A percentile compares a stretch with the other conserved stretches of the same genome.
phyloP scores from a whole-genome alignment of 2,113 vertebrate genomes.

The Anolis sagrei region DNA sequence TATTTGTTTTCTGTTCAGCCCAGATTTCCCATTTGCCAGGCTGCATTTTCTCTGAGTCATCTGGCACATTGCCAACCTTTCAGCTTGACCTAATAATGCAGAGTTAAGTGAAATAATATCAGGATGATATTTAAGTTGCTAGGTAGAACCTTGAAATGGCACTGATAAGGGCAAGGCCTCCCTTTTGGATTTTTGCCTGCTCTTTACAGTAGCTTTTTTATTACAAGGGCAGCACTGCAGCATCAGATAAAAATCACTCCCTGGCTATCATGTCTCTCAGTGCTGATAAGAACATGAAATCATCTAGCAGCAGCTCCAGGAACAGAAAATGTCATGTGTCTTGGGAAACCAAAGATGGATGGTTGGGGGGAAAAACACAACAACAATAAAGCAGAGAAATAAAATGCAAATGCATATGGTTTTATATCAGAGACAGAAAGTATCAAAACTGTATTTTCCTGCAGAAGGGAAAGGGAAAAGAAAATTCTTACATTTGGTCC shows the following conservation, averaged over 20 bases:
- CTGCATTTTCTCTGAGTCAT: not conserved
- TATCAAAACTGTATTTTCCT: not conserved
- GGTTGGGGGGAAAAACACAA: not conserved
- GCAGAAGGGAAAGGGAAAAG: too few species aligned
- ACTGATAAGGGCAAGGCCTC: not conserved
- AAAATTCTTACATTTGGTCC: not conserved
- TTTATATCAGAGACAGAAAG: not conserved
- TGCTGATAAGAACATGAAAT: not conserved
- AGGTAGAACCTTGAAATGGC: not conserved
- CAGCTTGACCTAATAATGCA: not conserved
- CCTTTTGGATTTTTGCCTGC: conserved; percentile 26
- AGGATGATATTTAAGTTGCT: not conserved
- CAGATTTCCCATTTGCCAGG: too few species aligned
- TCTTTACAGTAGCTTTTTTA: conserved; percentile 10
- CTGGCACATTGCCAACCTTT: not conserved
- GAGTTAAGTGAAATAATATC: not conserved
- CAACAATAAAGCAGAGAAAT: not conserved
- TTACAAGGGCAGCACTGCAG: not conserved
- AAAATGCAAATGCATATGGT: not conserved
- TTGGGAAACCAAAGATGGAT: rapidly evolving
- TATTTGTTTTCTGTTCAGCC: too few species aligned
- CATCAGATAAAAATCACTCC: conserved; percentile 17
- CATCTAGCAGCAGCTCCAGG: conserved; percentile 18
- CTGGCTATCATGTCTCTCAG: conserved; percentile 2
- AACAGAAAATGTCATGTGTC: conserved; percentile 15